A percentile compares a stretch with the other conserved stretches of the same genome.
These are phyloP conservation scores for Andricus curvator DNA, from an alignment of 2,888 invertebrate genomes.

Conservation along the genomic window DNA sequence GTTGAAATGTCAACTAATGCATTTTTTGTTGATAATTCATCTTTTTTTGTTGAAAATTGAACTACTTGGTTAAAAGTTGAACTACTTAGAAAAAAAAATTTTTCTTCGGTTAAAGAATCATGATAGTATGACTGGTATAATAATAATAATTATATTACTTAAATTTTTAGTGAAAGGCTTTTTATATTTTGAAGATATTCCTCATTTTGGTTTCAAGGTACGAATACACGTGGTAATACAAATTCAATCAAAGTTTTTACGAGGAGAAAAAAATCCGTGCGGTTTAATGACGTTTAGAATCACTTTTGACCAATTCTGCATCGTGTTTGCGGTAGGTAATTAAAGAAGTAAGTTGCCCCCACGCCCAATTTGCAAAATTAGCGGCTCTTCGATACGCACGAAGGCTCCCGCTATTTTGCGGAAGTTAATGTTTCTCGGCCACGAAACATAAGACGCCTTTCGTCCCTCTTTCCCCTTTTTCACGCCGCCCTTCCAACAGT, in stretches of 20 bases:
- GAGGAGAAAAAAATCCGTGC: neutral
- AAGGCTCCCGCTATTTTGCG: slow-evolving; percentile 29
- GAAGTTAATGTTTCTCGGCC: slow-evolving; percentile 43
- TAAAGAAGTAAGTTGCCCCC: slow-evolving; percentile 43
- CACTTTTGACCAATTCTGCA: neutral
- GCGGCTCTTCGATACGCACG: slow-evolving; percentile 37
- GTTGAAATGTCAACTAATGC: too few species aligned
- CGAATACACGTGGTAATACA: neutral
- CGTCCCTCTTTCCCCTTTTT: slow-evolving; percentile 13
- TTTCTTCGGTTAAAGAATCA: too few species aligned
- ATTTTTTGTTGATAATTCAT: too few species aligned
- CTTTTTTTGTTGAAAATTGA: too few species aligned
- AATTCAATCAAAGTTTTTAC: neutral
- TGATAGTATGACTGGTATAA: too few species aligned
- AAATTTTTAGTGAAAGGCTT: too few species aligned
- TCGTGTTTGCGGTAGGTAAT: slow-evolving; percentile 37
- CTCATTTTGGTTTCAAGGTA: neutral
- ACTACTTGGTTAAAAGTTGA: too few species aligned
- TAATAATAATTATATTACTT: too few species aligned
- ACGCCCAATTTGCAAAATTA: slow-evolving; percentile 34
- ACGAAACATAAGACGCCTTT: slow-evolving; percentile 40
- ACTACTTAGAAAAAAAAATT: too few species aligned
- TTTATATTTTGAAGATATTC: neutral
- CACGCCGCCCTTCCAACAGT: slow-evolving; percentile 39
- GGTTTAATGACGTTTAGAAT: slow-evolving; percentile 12